Base-by-base conservation (phyloP, 2,113 vertebrate genomes). In the Sterna hirundo region DNA sequence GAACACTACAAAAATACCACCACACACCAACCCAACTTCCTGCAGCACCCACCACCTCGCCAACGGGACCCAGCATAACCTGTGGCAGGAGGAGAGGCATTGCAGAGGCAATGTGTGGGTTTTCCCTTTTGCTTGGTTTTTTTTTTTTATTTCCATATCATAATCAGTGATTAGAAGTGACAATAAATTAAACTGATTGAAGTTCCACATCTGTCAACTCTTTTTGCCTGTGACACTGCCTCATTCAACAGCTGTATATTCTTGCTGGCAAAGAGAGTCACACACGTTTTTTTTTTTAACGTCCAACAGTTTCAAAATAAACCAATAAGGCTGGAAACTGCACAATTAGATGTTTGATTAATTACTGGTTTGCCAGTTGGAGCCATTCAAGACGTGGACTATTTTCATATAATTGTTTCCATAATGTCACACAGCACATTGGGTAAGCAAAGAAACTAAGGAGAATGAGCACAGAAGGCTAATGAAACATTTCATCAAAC, bases 401-500 rank as follows among this genome's bases (percentile, higher is more conserved):
- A 36, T 88, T 86, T 90, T 38, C 36, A 74, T 79, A 36, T 62
- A 38, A 32, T 22, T 20, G 15, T n/a, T 77, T 69, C 82, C 60
- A 47, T 16, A 49, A 1, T 5, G 29, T 51, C 54, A 49, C 34
- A 11, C 2, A 57, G 27, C 6, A 29, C 0, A 1, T 6, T 15
- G 27, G n/a, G 13, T 17, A 78, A 88, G n/a, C 11, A 30, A 68
- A 86, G 64, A 70, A 66, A 79, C 22, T 27, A 49, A 58, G 10
- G 38, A 55, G 29, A 16, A 42, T 11, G 20, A 71, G 58, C 34
- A 47, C 11, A 20, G 38, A 66, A 14, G 18, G 10, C 18, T 60
- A 57, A 57, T 27, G 52, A 52, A 42, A 54, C 2, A 1, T 46
- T 66, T 57, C 49, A 44, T 58, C 36, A 86, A 93, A 81, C 3